A percentile compares a stretch with the other conserved stretches of the same genome.
These are phyloP conservation scores for Hemicentrotus pulcherrimus DNA, from an alignment of 35 echinoderm and acorn worm species.

Conservation along the genomic window DNA sequence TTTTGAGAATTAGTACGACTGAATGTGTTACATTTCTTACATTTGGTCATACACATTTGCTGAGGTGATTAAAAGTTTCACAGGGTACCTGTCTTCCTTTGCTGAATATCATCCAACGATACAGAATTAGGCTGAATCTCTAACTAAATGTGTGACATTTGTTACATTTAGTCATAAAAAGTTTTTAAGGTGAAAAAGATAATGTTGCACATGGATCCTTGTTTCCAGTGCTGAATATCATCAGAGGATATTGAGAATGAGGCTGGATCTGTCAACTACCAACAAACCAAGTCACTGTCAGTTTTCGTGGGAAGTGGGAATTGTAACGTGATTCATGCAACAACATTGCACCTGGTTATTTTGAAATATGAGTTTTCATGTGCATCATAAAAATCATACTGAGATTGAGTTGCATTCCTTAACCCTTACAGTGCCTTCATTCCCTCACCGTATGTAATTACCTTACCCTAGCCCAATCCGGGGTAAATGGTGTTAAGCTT, in stretches of 20 bases:
- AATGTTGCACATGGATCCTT: too few relatives aligned
- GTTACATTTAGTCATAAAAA: too few relatives aligned
- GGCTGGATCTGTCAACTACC: neutral
- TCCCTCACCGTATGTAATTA: neutral
- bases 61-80: too few relatives aligned
- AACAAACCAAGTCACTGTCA: neutral
- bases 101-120: too few relatives aligned
- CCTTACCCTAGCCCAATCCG: neutral
- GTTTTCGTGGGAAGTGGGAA: neutral
- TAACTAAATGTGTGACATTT: too few relatives aligned
- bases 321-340: constrained; percentile 2
- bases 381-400: neutral
- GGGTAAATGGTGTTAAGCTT: neutral
- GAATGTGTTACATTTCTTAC: too few relatives aligned
- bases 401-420: neutral
- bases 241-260: neutral
- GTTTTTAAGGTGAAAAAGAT: too few relatives aligned
- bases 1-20: too few relatives aligned
- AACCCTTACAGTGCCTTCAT: neutral
- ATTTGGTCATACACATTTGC: too few relatives aligned
- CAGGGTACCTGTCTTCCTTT: too few relatives aligned
- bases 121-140: too few relatives aligned
- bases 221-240: too few relatives aligned
- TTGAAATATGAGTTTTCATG: constrained; percentile 5
- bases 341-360: constrained; percentile 17